These are phyloP conservation scores for Hirundo rustica DNA, from an alignment of 2,797 vertebrate species.

Conservation along the genomic window DNA sequence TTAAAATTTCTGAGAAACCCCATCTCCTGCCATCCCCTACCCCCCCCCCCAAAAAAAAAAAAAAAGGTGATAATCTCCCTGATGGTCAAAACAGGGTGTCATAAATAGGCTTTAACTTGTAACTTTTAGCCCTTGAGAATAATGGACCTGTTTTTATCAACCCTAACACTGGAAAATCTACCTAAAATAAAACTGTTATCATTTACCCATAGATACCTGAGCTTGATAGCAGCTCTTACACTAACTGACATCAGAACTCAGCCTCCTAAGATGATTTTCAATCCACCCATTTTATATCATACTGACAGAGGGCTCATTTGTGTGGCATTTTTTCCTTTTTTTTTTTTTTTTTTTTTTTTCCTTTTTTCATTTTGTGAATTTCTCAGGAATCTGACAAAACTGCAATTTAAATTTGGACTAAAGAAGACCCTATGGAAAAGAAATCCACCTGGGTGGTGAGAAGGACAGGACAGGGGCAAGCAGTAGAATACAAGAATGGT, in stretches of 20 bases:
- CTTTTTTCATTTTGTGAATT: not conserved
- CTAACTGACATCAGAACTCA: not conserved
- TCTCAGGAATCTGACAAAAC: not conserved
- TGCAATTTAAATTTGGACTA: not conserved
- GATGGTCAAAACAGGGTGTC: not conserved
- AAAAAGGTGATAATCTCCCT: not conserved
- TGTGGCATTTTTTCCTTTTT: fast-evolving
- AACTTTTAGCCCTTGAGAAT: not conserved
- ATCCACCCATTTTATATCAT: not conserved
- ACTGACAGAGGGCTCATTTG: not conserved
- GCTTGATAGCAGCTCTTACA: not conserved
- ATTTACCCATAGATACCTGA: not conserved
- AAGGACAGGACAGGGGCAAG: not conserved
- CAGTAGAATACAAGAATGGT: not conserved
- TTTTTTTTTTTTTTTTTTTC: not conserved
- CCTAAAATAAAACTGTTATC: not conserved
- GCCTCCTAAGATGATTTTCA: not conserved
- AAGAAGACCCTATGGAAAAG: not conserved
- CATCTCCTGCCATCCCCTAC: too few species aligned
- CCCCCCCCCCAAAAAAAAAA: not conserved
- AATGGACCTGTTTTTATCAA: not conserved
- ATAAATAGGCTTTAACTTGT: not conserved
- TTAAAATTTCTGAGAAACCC: not conserved
- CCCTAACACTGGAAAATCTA: not conserved
- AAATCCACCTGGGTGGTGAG: not conserved